These are phyloP conservation scores for Zaprionus capensis DNA, from an alignment of 1,140 invertebrate species.

Conservation along the genomic window DNA sequence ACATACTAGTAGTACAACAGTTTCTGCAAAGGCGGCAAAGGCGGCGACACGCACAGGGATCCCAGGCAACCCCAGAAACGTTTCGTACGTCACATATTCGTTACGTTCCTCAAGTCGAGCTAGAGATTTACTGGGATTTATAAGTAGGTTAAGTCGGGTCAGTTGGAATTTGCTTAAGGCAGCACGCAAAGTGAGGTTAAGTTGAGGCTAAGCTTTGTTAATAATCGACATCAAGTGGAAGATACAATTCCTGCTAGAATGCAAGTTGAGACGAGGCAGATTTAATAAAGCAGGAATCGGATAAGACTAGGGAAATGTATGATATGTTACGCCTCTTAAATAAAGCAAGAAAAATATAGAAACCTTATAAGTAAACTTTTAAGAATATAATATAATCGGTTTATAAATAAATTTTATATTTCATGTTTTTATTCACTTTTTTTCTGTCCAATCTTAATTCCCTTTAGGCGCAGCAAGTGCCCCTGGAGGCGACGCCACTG, in stretches of 20 bases:
- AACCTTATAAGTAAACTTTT: too few species aligned
- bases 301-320: too few species aligned
- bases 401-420: too few species aligned
- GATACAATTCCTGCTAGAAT: neutral
- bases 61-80: neutral
- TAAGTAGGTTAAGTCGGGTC: neutral
- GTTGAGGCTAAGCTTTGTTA: neutral
- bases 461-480: too few species aligned
- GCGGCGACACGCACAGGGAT: slow-evolving; percentile 17
- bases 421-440: too few species aligned
- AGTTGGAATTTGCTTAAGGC: neutral
- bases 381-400: too few species aligned
- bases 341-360: too few species aligned
- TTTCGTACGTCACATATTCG: slow-evolving; percentile 8
- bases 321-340: too few species aligned
- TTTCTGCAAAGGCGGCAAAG: neutral
- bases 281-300: neutral
- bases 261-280: neutral
- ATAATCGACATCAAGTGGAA: neutral
- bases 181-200: slow-evolving; percentile 21
- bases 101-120: slow-evolving; percentile 1
- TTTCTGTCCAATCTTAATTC: too few species aligned
- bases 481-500: too few species aligned
- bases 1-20: neutral
- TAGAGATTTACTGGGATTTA: slow-evolving; percentile 24